Conservation (phyloP, 2,113 vertebrate genomes). For the Noctilio leporinus region DNA sequence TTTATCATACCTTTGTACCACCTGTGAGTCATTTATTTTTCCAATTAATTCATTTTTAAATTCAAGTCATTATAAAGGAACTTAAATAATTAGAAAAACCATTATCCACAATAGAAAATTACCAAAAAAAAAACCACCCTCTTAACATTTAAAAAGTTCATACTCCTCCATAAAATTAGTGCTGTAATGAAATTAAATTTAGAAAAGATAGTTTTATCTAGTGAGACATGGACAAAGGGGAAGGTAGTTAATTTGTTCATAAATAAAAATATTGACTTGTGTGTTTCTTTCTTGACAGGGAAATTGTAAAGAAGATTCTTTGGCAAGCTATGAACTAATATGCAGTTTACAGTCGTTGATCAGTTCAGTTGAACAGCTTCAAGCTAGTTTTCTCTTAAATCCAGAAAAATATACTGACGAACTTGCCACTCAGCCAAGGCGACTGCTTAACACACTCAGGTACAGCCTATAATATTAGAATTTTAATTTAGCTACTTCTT, state of each 20-base stretch:
- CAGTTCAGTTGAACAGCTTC: slow-evolving; percentile 92
- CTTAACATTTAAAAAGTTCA: background rate
- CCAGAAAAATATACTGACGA: slow-evolving; percentile 90
- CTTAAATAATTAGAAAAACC: background rate
- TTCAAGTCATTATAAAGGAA: slow-evolving; percentile 5
- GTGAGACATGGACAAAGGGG: background rate
- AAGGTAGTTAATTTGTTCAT: slow-evolving; percentile 18
- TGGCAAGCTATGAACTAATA: slow-evolving; percentile 89
- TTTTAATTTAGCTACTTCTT: background rate
- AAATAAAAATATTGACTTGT: background rate
- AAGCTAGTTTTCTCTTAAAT: slow-evolving; percentile 92
- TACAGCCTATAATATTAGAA: slow-evolving; percentile 59
- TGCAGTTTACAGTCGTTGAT: slow-evolving; percentile 92
- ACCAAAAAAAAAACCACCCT: background rate
- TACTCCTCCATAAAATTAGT: background rate
- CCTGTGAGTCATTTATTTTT: background rate
- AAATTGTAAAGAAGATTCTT: slow-evolving; percentile 77
- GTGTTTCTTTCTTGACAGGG: slow-evolving; percentile 69
- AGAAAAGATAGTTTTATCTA: background rate
- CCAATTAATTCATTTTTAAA: background rate
- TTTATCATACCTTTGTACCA: background rate
- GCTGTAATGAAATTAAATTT: slow-evolving; percentile 4
- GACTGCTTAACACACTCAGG: slow-evolving; percentile 93
- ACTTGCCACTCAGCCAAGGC: slow-evolving; percentile 91
- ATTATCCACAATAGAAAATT: background rate